Evolutionary conservation across 2,797 vertebrate genomes (phyloP).

Genomic region (Xiphophorus birchmanni): DNA sequence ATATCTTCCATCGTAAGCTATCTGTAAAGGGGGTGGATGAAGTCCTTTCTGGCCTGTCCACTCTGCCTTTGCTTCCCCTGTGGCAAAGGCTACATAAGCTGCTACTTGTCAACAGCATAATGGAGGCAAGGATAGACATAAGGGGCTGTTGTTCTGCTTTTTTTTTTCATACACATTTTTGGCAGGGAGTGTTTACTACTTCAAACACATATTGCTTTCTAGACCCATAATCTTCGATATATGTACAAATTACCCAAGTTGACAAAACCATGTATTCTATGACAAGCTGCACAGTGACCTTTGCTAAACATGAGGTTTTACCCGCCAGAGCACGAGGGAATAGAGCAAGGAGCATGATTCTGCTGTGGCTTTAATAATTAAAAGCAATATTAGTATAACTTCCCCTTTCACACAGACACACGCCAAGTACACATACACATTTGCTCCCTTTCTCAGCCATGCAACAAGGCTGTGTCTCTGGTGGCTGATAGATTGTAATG

Average conservation of each 20-base stretch:
- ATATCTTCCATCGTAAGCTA: conserved; percentile 7
- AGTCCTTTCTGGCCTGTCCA: conserved; percentile 13
- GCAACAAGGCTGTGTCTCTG: conserved; percentile 79
- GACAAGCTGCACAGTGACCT: background rate
- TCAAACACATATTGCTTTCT: conserved; percentile 20
- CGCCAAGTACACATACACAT: conserved; percentile 8
- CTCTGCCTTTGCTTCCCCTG: conserved; percentile 48
- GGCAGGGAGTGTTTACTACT: conserved; percentile 43
- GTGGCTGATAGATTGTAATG: conserved; percentile 85
- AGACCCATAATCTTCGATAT: background rate
- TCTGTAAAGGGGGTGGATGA: conserved; percentile 16
- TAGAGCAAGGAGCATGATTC: conserved; percentile 38
- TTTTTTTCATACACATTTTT: conserved; percentile 23
- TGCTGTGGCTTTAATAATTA: conserved; percentile 48
- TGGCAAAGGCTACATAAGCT: conserved; percentile 64
- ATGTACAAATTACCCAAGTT: conserved; percentile 7
- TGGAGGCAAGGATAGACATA: conserved; percentile 47
- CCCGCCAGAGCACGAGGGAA: conserved; percentile 6
- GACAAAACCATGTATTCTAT: conserved; percentile 10
- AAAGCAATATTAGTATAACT: conserved; percentile 35
- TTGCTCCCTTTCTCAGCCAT: conserved; percentile 58
- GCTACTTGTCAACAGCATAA: conserved; percentile 71
- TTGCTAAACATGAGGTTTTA: conserved; percentile 12
- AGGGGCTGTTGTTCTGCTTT: conserved; percentile 39
- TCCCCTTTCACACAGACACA: background rate